Percentiles rank a stretch among this genome's conserved stretches.
phyloP scores from a whole-genome alignment of 1,140 invertebrate species.

The Littorina saxatilis region DNA sequence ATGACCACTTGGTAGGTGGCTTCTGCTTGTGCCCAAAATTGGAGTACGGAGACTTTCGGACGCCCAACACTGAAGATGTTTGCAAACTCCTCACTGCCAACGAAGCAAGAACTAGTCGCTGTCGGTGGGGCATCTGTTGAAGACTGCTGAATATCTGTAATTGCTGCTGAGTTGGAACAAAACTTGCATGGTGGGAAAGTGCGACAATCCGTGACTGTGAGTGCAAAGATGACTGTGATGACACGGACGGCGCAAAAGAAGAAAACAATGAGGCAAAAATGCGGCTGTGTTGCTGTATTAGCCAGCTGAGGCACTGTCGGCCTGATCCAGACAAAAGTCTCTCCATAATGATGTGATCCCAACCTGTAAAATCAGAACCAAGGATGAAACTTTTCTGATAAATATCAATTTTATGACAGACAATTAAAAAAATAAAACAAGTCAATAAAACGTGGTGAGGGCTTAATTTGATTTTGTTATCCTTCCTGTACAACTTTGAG shows the following conservation, averaged over 20 bases:
- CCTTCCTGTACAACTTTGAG: too few relatives aligned
- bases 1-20: conserved; percentile 26
- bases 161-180: too few relatives aligned
- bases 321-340: background rate
- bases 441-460: too few relatives aligned
- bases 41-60: conserved; percentile 32
- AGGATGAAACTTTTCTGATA: too few relatives aligned
- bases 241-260: background rate
- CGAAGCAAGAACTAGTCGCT: background rate
- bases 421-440: too few relatives aligned
- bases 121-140: background rate
- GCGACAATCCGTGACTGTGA: background rate
- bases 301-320: background rate
- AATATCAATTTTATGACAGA: too few relatives aligned
- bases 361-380: background rate
- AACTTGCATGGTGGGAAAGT: too few relatives aligned
- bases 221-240: background rate
- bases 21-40: conserved; percentile 47
- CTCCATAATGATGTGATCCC: background rate
- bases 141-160: background rate
- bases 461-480: too few relatives aligned
- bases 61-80: background rate
- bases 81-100: background rate
- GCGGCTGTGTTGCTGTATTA: background rate
- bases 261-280: background rate